These are phyloP conservation scores for Cydia amplana DNA, from an alignment of 1,140 invertebrate species.

Conservation along the genomic window DNA sequence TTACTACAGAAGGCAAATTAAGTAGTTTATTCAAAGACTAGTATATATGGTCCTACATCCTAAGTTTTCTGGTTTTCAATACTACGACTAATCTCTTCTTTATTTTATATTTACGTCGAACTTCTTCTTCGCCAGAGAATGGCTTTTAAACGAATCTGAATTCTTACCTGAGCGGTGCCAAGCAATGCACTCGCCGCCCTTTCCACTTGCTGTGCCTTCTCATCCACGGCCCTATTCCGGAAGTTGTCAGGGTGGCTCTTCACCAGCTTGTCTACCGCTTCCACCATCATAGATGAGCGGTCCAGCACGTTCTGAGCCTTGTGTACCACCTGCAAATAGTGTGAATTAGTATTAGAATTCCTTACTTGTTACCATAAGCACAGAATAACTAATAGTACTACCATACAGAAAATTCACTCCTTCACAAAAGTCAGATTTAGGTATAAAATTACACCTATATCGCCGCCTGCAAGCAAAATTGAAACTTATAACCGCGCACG, in stretches of 20 bases:
- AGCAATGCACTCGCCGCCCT: conserved; percentile 44
- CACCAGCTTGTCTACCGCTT: neutral
- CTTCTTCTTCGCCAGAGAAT: neutral
- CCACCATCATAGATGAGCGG: neutral
- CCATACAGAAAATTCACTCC: too few species aligned
- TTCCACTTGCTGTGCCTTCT: conserved; percentile 40
- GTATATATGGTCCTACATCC: too few species aligned
- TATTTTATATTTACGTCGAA: neutral
- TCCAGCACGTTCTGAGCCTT: neutral
- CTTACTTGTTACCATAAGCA: too few species aligned
- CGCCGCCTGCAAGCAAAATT: too few species aligned
- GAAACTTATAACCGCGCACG: too few species aligned
- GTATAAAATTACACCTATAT: too few species aligned
- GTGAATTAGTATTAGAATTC: too few species aligned
- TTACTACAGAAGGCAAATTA: too few species aligned
- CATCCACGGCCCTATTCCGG: conserved; percentile 35
- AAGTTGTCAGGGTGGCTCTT: neutral
- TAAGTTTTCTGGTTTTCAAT: too few species aligned
- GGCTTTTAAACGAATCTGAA: neutral
- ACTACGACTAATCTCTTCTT: neutral
- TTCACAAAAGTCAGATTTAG: too few species aligned
- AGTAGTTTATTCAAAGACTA: too few species aligned
- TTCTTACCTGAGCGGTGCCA: conserved; percentile 49
- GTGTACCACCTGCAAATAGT: conserved; percentile 9
- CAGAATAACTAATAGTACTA: too few species aligned